Evolutionary conservation across 1,140 invertebrate species (phyloP), one percentile per base, ranked within the genome.

Genomic region (Yoshiicerus persimilis): DNA sequence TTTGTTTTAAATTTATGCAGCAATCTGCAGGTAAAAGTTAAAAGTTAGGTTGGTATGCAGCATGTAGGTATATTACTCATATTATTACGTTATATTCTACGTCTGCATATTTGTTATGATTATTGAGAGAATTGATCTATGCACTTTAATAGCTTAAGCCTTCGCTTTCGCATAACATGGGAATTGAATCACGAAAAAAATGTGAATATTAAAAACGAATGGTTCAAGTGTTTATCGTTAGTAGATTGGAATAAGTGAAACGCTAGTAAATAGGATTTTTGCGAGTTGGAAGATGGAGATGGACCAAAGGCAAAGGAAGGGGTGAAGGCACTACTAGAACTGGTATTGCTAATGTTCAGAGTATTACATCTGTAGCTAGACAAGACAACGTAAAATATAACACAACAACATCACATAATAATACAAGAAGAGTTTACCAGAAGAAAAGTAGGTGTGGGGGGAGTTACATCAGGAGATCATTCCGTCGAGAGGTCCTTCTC

Each of bases 371-470:
- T 20, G n/a, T n/a, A n/a, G n/a, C n/a, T n/a, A n/a, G n/a, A n/a
- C n/a, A n/a, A 38, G 30, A 80, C 32, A 80, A 34, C 3, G 38
- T 34, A 36, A 80, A 38, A 38, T 38, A 38, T 36, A 80, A 80
- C 75, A 80, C 27, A 70, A 70, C 64, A 30, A 16, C 13, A 30
- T 70, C 13, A 36, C 32, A n/a, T n/a, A 77, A 80, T 32, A 80
- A 80, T 13, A 36, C 32, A 80, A 38, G 32, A 80, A 38, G 32
- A 80, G 75, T 36, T n/a, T 80, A 36, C 30, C 23, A 25, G 64
- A 80, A 80, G 75, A 80, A 80, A 80, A 80, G 75, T 70, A 70
- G 75, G 75, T 80, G 75, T 80, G 75, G 75, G 75, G 66, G 75
- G 75, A 80, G 75, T 36, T 80, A 80, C 34, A 56, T 56, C 47